Evolutionary conservation across 2,113 vertebrate genomes (phyloP), one percentile per base, ranked within the genome.

Genomic region (Peucedramus taeniatus): DNA sequence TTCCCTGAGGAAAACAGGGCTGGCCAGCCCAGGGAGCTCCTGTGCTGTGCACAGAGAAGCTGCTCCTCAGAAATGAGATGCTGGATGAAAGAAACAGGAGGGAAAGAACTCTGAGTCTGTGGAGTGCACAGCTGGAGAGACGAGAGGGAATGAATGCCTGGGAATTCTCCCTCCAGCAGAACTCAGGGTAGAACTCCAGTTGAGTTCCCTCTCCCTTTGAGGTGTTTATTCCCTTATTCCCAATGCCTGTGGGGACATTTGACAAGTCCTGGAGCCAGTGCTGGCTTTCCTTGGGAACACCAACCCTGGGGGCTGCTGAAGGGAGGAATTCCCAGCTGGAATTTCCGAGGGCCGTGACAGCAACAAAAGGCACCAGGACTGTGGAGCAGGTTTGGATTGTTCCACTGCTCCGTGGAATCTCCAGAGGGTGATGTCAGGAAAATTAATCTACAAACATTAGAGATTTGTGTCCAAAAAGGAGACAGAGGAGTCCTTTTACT

Each of bases 1-100:
- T 45, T 95, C 80, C 83, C 84, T 69, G 91, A 49, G 93, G 93
- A 92, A 93, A 96, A 94, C 78, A 82, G 53, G 78, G 53, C 77
- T 71, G 77, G 42, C 64, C 54, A 26, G 94, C 71, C 68, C 84
- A 37, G 91, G 91, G 80, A 83, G 44, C 83, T 64, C 61, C 70
- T 59, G 49, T 18, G 63, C 57, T 53, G 69, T 35, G 70, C 44
- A 83, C 0, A 5, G 45, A 90, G 60, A n/a, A 84, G 74, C 44
- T 77, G 59, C 42, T 78, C 50, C 68, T 76, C 33, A 17, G 57
- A 50, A 69, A 40, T 19, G 50, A 71, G 57, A n/a, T 66, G 49
- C 50, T 79, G 87, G 45, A 44, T 19, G 39, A 8, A 11, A 11
- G 6, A 9, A 39, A 79, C 1, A 37, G 63, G 28, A 74, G 44